Evolutionary conservation across 1,140 invertebrate species (phyloP).

Genomic region (Anoplolepis gracilipes): DNA sequence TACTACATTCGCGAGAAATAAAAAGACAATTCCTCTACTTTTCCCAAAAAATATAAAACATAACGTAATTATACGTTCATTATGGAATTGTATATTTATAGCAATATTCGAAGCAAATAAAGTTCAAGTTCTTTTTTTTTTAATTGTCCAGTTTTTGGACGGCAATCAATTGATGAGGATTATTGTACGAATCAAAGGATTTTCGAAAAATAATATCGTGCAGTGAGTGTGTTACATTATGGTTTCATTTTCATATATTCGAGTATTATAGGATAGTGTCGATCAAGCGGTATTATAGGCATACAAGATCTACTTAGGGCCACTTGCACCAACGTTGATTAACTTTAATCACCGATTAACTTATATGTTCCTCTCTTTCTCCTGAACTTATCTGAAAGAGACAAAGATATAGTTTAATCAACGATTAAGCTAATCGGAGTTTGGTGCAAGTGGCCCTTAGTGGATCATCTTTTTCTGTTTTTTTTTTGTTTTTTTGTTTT

Average conservation of each 20-base stretch:
- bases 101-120: constrained; percentile 3
- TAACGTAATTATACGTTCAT: background rate
- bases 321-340: too few relatives aligned
- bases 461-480: constrained; percentile 13
- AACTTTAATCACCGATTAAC: too few relatives aligned
- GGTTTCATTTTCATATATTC: constrained; percentile 4
- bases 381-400: too few relatives aligned
- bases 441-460: too few relatives aligned
- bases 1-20: constrained; percentile 16
- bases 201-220: constrained; percentile 10
- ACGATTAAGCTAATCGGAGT: too few relatives aligned
- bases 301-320: constrained; percentile 44
- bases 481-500: too few relatives aligned
- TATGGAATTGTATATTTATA: constrained; percentile 7
- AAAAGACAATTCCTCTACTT: background rate
- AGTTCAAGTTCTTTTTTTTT: background rate
- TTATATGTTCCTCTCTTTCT: too few relatives aligned
- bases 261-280: constrained; percentile 36
- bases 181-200: background rate
- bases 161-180: background rate
- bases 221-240: background rate
- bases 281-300: constrained; percentile 33
- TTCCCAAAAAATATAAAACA: background rate
- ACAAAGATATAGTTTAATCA: too few relatives aligned
- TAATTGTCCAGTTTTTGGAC: background rate